Base-by-base conservation (phyloP, 2,888 invertebrate genomes). In the Erpobdella octoculata region DNA sequence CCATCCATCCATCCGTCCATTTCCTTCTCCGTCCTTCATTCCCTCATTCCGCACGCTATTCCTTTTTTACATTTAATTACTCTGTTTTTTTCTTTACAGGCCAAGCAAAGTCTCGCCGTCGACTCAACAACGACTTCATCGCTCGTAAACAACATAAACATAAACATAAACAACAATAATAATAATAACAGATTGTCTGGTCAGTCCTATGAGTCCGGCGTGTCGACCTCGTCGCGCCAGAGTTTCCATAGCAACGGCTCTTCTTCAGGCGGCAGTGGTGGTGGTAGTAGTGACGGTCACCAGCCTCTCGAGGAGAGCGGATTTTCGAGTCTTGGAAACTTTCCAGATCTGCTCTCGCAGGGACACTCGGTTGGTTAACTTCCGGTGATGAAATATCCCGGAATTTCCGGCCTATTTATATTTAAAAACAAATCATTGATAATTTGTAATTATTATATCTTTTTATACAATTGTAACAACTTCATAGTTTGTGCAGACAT, bases 281-380 rank as follows among this genome's bases (percentile, higher is more conserved):
- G 41, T 12, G 35, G 35, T 58, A 31, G 65, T 80, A 84, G 70
- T 86, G 82, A 74, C 83, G 86, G 78, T n/a, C n/a, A n/a, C 83
- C 86, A 76, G 84, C 85, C 77, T 71, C 90, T 90, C 31, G 92
- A 93, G 75, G 84, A 84, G 75, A 79, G 79, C 31, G 81, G 80
- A 38, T 80, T 79, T 73, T 77, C 79, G 53, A 80, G 81, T 76
- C 79, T 80, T 72, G 79, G 81, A 76, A 83, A 82, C 77, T 81
- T 82, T 75, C 80, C 80, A 71, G 81, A 82, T 73, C 79, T 82
- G 36, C 78, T 81, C 74, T 80, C 80, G 75, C 79, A 80, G 36
- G 82, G 82, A 58, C 76, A 81, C 74, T 76, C 80, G 70, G 82
- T 82, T 75, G 76, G 79, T 78, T 12, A 31, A 53, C 33, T 71